These are phyloP conservation scores for Agonopterix alstromeriana DNA, from an alignment of 2,888 invertebrate genomes.

Conservation along the genomic window DNA sequence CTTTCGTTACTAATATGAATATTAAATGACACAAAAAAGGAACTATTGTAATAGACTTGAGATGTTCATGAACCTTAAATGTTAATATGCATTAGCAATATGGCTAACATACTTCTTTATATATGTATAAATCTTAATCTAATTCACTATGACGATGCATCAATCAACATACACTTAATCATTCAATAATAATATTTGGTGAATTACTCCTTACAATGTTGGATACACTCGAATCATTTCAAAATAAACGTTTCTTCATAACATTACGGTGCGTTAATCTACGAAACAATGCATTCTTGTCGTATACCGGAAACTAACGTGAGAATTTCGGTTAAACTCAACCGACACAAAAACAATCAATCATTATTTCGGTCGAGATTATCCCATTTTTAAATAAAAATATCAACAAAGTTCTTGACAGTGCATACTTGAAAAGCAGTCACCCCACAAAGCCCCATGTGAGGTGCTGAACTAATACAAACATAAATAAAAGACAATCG, in stretches of 20 bases:
- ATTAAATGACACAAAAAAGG: conserved; percentile 75
- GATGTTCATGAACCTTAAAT: conserved; percentile 51
- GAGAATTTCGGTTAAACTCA: too few relatives aligned
- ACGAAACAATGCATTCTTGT: background rate
- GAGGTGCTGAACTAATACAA: background rate
- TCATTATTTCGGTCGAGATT: too few relatives aligned
- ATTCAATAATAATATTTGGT: conserved; percentile 53
- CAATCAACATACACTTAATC: conserved; percentile 29
- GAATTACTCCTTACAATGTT: conserved; percentile 31
- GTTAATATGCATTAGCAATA: conserved; percentile 51
- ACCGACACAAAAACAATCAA: too few relatives aligned
- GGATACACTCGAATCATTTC: too few relatives aligned
- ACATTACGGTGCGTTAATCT: background rate
- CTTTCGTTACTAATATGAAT: conserved; percentile 61
- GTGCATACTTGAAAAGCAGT: too few relatives aligned
- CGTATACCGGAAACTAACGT: too few relatives aligned
- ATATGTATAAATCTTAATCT: conserved; percentile 29
- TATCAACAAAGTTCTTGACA: too few relatives aligned
- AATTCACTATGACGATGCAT: conserved; percentile 44
- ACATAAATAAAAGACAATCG: conserved; percentile 6
- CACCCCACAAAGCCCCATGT: too few relatives aligned
- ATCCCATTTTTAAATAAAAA: too few relatives aligned
- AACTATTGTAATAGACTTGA: conserved; percentile 73
- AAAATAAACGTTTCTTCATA: too few relatives aligned
- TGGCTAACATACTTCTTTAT: conserved; percentile 49